Conservation (phyloP, 2,888 invertebrate species). For the Nezara viridula region DNA sequence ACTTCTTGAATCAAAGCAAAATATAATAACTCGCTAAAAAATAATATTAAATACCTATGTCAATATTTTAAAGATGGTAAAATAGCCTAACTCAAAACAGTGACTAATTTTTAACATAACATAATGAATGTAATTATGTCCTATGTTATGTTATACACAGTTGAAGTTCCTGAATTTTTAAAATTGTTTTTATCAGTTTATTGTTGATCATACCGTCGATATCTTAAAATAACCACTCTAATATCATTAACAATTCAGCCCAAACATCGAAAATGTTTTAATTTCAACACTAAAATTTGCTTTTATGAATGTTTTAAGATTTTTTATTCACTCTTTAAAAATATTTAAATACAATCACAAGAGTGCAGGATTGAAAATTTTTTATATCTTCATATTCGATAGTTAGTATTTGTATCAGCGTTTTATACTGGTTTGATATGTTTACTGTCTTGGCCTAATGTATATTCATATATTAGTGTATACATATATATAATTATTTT, state of each 20-base stretch:
- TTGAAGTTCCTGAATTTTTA: neutral
- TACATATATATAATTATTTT: neutral
- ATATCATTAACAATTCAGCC: too few relatives aligned
- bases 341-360: too few relatives aligned
- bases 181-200: neutral
- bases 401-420: too few relatives aligned
- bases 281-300: too few relatives aligned
- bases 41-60: neutral
- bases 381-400: too few relatives aligned
- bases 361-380: too few relatives aligned
- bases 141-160: too few relatives aligned
- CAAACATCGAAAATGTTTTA: too few relatives aligned
- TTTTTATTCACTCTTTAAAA: too few relatives aligned
- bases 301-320: too few relatives aligned
- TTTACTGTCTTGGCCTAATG: neutral
- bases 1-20: constrained; percentile 2
- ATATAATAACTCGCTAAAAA: neutral
- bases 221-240: too few relatives aligned
- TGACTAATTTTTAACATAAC: neutral
- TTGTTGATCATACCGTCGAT: too few relatives aligned
- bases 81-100: neutral
- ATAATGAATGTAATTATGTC: neutral
- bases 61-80: neutral
- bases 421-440: neutral
- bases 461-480: neutral